Evolutionary conservation across 2,888 invertebrate genomes (phyloP).

Genomic region (Cephus pulcher): DNA sequence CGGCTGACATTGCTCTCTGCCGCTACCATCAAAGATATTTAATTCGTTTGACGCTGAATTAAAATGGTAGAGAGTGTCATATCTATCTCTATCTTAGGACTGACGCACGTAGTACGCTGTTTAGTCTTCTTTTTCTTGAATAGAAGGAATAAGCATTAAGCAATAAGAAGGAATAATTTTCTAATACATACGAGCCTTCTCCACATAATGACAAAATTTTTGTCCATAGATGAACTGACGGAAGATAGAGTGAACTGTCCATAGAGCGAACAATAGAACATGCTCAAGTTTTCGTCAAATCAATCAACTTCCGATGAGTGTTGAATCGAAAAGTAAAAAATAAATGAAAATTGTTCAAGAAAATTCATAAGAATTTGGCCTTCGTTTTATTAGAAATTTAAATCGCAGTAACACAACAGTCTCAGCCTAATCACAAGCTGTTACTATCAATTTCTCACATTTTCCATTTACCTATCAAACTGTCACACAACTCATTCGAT

Average conservation of each 20-base stretch:
- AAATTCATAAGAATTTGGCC: neutral
- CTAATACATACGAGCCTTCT: neutral
- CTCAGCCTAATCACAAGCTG: neutral
- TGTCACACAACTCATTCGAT: neutral
- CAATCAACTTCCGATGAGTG: neutral
- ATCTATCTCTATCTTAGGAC: neutral
- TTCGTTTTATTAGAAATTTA: neutral
- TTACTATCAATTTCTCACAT: neutral
- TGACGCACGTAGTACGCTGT: neutral
- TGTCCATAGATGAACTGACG: neutral
- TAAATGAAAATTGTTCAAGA: neutral
- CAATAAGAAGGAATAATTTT: no score
- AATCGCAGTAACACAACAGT: neutral
- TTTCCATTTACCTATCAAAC: neutral
- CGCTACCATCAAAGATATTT: constrained; percentile 1
- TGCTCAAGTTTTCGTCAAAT: neutral
- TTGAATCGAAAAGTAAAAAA: neutral
- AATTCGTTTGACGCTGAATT: neutral
- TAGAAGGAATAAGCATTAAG: constrained; percentile 1
- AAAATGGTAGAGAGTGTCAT: neutral
- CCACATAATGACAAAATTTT: neutral
- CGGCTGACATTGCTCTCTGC: neutral
- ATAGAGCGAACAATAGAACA: neutral
- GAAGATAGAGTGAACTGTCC: neutral
- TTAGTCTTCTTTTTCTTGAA: neutral